Percentiles rank a stretch among this genome's conserved stretches.
phyloP scores from a whole-genome alignment of 2,797 vertebrate genomes.

The Ctenopoma multispine region DNA sequence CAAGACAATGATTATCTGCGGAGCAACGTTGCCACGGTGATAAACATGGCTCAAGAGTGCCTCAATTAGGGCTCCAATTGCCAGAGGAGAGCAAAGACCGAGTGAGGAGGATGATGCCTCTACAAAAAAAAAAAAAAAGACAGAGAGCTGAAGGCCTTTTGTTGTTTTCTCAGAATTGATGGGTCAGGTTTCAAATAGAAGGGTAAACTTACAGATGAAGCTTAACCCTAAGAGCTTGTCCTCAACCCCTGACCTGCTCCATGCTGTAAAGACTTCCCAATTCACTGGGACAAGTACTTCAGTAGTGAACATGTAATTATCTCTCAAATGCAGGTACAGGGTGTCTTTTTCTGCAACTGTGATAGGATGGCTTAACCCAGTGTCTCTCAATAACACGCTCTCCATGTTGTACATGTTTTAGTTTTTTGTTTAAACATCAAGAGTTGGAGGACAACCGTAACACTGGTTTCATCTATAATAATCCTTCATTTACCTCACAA shows the following conservation, averaged over 20 bases:
- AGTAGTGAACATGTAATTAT: constrained; percentile 45
- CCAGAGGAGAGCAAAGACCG: constrained; percentile 55
- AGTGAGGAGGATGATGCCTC: constrained; percentile 36
- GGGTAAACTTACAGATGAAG: constrained; percentile 39
- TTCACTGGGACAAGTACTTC: constrained; percentile 23
- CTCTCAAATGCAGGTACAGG: constrained; percentile 32
- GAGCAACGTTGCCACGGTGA: constrained; percentile 75
- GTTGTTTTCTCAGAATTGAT: constrained; percentile 47
- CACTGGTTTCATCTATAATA: constrained; percentile 62
- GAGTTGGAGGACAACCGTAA: constrained; percentile 63
- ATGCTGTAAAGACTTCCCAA: constrained; percentile 29
- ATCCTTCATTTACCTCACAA: constrained; percentile 65
- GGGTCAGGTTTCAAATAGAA: constrained; percentile 42
- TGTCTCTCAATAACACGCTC: constrained; percentile 17
- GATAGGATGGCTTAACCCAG: background rate
- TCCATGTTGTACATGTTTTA: constrained; percentile 11
- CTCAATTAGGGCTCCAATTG: constrained; percentile 71
- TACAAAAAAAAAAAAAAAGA: constrained; percentile 7
- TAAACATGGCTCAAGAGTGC: constrained; percentile 76
- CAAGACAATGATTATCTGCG: constrained; percentile 80
- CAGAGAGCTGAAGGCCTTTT: constrained; percentile 18
- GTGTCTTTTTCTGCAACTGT: constrained; percentile 3
- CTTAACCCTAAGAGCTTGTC: constrained; percentile 38
- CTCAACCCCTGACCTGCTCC: constrained; percentile 26
- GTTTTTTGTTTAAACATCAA: constrained; percentile 57